These are phyloP conservation scores for Papilio xuthus DNA, from an alignment of 1,140 invertebrate genomes.

Conservation along the genomic window DNA sequence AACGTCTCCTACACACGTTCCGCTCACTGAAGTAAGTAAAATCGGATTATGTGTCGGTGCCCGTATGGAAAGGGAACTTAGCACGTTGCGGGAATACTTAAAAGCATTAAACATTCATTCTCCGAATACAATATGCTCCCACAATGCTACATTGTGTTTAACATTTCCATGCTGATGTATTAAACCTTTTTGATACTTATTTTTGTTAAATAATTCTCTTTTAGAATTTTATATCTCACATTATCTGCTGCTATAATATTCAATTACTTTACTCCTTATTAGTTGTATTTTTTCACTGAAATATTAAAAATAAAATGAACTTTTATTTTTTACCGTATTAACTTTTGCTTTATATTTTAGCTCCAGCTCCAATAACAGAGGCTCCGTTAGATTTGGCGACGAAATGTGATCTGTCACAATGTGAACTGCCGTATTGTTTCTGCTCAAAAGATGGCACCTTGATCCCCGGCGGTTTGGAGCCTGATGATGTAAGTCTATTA, in stretches of 20 bases:
- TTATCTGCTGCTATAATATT: neutral
- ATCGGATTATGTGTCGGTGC: constrained; percentile 35
- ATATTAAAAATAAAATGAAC: neutral
- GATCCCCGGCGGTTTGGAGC: constrained; percentile 91
- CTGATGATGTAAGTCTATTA: constrained; percentile 86
- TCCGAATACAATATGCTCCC: constrained; percentile 35
- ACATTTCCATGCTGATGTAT: constrained; percentile 29
- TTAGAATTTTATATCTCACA: neutral
- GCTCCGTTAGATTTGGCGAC: constrained; percentile 89
- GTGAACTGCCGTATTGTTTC: constrained; percentile 94
- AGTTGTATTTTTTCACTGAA: neutral
- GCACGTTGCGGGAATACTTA: constrained; percentile 34
- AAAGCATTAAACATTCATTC: constrained; percentile 36
- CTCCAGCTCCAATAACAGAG: constrained; percentile 90
- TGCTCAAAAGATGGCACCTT: constrained; percentile 95
- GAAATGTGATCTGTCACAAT: constrained; percentile 89
- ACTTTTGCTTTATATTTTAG: constrained; percentile 75
- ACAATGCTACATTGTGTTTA: constrained; percentile 32
- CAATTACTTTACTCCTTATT: neutral
- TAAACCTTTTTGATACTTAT: neutral
- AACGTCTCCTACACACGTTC: constrained; percentile 36
- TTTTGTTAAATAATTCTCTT: neutral
- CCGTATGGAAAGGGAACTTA: constrained; percentile 34
- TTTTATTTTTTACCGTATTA: neutral
- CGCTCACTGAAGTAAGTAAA: constrained; percentile 34